These are phyloP conservation scores for Silurus meridionalis DNA, from an alignment of 2,113 vertebrate genomes.

Conservation along the genomic window DNA sequence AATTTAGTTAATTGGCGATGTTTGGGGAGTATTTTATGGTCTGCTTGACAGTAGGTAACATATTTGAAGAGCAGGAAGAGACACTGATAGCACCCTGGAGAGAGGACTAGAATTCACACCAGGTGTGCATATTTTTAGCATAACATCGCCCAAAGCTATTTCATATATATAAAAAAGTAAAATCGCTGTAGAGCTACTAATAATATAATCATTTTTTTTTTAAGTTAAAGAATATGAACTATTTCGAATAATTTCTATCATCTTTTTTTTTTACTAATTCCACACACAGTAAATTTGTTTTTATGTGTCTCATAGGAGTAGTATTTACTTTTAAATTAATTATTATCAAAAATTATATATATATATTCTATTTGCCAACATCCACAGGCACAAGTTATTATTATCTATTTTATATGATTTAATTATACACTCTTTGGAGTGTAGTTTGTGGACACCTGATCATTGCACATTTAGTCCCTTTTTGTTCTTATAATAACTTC, in stretches of 20 bases:
- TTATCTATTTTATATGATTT: too few species aligned
- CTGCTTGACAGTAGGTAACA: neutral
- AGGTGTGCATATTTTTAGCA: neutral
- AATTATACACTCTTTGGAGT: too few species aligned
- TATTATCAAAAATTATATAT: slow-evolving; percentile 7
- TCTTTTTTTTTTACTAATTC: neutral
- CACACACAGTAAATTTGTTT: slow-evolving; percentile 9
- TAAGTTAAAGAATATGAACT: slow-evolving; percentile 1
- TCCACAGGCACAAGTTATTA: too few species aligned
- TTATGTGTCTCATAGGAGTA: neutral
- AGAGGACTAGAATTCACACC: neutral
- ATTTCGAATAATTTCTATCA: neutral
- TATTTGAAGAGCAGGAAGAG: neutral
- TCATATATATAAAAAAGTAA: neutral
- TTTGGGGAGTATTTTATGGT: slow-evolving; percentile 8
- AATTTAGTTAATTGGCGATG: neutral
- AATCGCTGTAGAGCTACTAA: neutral
- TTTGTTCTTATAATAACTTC: too few species aligned
- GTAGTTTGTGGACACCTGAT: too few species aligned
- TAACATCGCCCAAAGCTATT: slow-evolving; percentile 1
- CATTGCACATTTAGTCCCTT: too few species aligned
- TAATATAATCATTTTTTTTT: slow-evolving; percentile 18
- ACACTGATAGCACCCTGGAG: neutral
- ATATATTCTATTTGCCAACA: neutral
- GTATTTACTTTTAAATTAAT: neutral